Conservation (phyloP, 2,888 invertebrate species). For the Clusia tigrina region DNA sequence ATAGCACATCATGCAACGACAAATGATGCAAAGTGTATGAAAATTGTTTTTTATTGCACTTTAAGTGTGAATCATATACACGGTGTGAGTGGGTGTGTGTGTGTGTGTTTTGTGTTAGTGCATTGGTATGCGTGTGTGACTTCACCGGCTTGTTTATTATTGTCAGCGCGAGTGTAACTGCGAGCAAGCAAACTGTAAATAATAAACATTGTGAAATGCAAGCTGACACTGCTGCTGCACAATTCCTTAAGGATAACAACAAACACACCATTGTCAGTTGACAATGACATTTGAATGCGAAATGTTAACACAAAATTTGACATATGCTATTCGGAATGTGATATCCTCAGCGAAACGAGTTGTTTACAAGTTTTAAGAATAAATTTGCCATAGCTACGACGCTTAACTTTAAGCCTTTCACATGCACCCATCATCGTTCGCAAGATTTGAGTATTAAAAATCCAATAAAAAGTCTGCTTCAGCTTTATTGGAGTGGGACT, state of each 20-base stretch:
- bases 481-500: no score
- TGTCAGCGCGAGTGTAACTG: neutral
- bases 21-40: constrained; percentile 15
- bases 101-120: neutral
- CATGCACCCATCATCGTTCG: no score
- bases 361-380: no score
- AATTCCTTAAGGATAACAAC: constrained; percentile 16
- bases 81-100: constrained; percentile 19
- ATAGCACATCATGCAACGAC: constrained; percentile 3
- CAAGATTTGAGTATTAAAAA: no score
- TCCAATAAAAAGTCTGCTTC: no score
- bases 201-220: constrained; percentile 15
- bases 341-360: no score
- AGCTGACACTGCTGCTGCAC: constrained; percentile 11
- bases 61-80: no score
- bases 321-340: no score
- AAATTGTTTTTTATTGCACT: constrained; percentile 26
- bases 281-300: constrained; percentile 19
- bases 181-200: constrained; percentile 11
- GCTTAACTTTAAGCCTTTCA: no score
- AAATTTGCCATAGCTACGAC: no score
- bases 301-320: neutral
- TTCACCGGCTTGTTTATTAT: no score
- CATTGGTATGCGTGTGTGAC: neutral
- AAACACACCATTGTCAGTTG: neutral